Evolutionary conservation across 1,140 invertebrate species (phyloP).

Genomic region (Brachionus calyciflorus): DNA sequence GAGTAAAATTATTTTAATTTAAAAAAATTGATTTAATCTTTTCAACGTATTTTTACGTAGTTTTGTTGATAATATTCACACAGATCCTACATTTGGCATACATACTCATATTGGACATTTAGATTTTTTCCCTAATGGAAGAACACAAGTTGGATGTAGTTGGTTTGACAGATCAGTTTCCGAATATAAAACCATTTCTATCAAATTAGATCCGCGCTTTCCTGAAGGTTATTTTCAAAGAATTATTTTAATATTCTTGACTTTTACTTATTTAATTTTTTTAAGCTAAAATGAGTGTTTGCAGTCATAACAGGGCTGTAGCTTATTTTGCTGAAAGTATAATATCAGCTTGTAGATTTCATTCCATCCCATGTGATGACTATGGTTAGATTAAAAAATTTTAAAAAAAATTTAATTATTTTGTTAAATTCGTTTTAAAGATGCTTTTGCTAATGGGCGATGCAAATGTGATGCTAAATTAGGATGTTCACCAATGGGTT

Average conservation of each 20-base stretch:
- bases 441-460: neutral
- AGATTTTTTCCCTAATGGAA: slow-evolving; percentile 50
- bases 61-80: slow-evolving; percentile 89
- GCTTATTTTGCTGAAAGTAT: slow-evolving; percentile 36
- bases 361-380: slow-evolving; percentile 25
- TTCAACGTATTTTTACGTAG: neutral
- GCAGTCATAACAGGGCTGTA: slow-evolving; percentile 6
- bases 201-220: slow-evolving; percentile 13
- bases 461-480: slow-evolving; percentile 30
- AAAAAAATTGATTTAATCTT: neutral
- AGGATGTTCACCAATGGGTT: slow-evolving; percentile 39
- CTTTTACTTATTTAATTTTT: neutral
- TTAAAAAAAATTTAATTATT: too few species aligned
- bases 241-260: neutral
- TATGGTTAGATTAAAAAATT: slow-evolving; percentile 38
- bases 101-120: slow-evolving; percentile 65
- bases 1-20: slow-evolving; percentile 63
- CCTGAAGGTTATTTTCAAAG: neutral
- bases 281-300: slow-evolving; percentile 6
- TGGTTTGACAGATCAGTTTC: neutral
- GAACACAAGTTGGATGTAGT: slow-evolving; percentile 62
- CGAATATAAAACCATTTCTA: neutral
- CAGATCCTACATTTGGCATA: slow-evolving; percentile 68
- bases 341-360: neutral
- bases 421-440: too few species aligned